These are phyloP conservation scores for Drymodes brunneopygia DNA, from an alignment of 2,113 vertebrate species.

Conservation along the genomic window DNA sequence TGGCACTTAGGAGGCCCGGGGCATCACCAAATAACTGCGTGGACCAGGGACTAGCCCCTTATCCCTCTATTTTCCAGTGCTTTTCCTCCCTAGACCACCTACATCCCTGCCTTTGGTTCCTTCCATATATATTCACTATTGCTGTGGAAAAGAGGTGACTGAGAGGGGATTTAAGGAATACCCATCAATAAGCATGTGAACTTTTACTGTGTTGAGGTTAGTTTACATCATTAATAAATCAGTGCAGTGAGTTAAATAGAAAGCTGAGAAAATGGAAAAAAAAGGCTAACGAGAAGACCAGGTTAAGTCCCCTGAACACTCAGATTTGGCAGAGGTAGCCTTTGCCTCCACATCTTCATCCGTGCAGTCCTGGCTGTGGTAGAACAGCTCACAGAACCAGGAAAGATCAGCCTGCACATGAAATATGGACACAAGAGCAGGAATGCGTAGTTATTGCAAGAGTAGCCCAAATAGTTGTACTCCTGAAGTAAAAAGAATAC, in stretches of 20 bases:
- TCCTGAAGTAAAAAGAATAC: background rate
- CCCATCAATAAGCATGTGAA: background rate
- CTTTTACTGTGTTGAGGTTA: background rate
- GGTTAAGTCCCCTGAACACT: background rate
- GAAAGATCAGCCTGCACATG: background rate
- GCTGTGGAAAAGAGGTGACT: background rate
- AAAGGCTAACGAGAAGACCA: background rate
- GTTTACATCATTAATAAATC: background rate
- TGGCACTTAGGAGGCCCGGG: background rate
- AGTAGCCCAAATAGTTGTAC: background rate
- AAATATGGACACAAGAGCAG: fast-evolving
- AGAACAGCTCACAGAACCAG: background rate
- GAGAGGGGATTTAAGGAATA: background rate
- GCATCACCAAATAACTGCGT: background rate
- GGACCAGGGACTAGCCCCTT: background rate
- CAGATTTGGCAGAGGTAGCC: background rate
- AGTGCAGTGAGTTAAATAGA: background rate
- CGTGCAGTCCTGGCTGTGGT: background rate
- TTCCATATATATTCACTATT: background rate
- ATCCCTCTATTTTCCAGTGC: background rate
- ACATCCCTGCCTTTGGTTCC: background rate
- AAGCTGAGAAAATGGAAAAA: background rate
- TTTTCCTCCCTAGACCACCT: background rate
- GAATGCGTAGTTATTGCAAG: fast-evolving
- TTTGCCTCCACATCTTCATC: background rate